These are phyloP conservation scores for Clarias gariepinus DNA, from an alignment of 2,113 vertebrate species.

Conservation along the genomic window DNA sequence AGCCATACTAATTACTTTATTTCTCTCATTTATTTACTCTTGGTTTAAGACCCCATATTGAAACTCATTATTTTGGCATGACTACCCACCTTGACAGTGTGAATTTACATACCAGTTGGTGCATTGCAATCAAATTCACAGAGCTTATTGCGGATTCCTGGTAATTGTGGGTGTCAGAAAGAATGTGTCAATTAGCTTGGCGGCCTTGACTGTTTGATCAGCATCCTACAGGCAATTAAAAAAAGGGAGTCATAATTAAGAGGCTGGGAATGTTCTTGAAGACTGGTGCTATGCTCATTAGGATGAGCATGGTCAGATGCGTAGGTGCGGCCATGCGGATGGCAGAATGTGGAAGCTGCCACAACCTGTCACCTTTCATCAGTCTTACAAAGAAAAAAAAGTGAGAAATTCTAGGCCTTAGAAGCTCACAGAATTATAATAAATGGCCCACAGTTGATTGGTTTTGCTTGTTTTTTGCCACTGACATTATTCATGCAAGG, in stretches of 20 bases:
- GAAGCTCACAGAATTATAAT: not conserved
- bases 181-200: not conserved
- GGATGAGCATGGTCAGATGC: constrained; percentile 72
- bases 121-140: not conserved
- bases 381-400: constrained; percentile 68
- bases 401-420: constrained; percentile 40
- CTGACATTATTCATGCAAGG: not conserved
- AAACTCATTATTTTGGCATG: not conserved
- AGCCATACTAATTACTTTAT: not conserved
- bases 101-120: constrained; percentile 7
- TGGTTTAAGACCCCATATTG: not conserved
- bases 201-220: constrained; percentile 3
- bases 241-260: not conserved
- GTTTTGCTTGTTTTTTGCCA: not conserved
- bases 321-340: constrained; percentile 72
- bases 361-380: constrained; percentile 81
- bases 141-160: not conserved
- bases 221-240: constrained; percentile 14
- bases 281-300: constrained; percentile 72
- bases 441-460: not conserved
- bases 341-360: constrained; percentile 68
- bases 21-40: not conserved
- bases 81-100: not conserved
- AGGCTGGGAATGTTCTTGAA: constrained; percentile 19
- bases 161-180: constrained; percentile 8